Conservation (phyloP, 2,888 invertebrate species). For the Psylliodes chrysocephalus region DNA sequence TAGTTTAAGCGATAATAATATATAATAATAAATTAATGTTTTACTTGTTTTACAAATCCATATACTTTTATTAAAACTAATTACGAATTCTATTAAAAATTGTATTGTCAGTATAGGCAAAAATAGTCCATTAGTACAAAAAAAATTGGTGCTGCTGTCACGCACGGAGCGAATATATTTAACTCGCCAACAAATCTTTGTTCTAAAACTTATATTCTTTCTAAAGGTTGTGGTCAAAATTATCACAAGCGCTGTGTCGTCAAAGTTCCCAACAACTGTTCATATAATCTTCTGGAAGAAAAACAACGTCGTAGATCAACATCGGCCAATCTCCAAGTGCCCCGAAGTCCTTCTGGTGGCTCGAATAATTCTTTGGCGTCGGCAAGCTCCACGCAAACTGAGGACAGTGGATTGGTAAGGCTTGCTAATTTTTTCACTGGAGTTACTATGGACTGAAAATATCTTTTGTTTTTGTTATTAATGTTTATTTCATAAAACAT, state of each 20-base stretch:
- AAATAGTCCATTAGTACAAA: too few species aligned
- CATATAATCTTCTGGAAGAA: slow-evolving; percentile 64
- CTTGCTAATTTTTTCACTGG: slow-evolving; percentile 64
- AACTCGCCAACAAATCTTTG: too few species aligned
- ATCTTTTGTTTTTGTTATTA: neutral
- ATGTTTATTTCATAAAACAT: neutral
- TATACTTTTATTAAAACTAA: too few species aligned
- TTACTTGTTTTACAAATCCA: too few species aligned
- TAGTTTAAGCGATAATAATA: too few species aligned
- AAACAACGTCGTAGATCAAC: slow-evolving; percentile 63
- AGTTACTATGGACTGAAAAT: slow-evolving; percentile 54
- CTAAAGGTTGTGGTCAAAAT: slow-evolving; percentile 89
- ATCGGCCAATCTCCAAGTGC: slow-evolving; percentile 64
- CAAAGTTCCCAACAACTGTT: slow-evolving; percentile 98
- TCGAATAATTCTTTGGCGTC: slow-evolving; percentile 75
- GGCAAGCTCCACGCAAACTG: slow-evolving; percentile 66
- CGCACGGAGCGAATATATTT: too few species aligned
- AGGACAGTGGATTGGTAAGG: slow-evolving; percentile 82
- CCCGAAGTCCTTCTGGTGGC: slow-evolving; percentile 80
- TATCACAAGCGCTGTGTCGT: slow-evolving; percentile 98
- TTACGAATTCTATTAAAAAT: too few species aligned
- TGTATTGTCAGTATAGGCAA: too few species aligned
- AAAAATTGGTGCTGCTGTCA: too few species aligned
- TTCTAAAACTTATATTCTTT: too few species aligned
- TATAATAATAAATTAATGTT: too few species aligned